Conservation (phyloP, 2,113 vertebrate species). For the Gorilla gorilla region DNA sequence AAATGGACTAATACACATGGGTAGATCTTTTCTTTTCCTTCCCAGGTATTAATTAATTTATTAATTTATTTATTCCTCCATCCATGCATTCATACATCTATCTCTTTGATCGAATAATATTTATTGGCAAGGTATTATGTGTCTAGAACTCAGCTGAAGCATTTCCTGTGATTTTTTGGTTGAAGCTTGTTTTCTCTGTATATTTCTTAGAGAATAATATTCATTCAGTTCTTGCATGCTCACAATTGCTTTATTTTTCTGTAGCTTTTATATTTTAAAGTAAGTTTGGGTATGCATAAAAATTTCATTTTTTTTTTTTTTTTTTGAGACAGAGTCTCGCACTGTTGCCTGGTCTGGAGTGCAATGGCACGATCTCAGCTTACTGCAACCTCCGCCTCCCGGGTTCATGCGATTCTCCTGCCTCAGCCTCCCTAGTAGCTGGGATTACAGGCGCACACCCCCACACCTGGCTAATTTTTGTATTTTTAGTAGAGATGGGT, state of each 20-base stretch:
- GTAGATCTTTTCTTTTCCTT: background rate
- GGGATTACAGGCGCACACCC: too few species aligned
- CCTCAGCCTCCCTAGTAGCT: too few species aligned
- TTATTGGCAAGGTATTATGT: background rate
- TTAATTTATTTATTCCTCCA: background rate
- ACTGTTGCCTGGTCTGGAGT: too few species aligned
- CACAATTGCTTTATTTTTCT: background rate
- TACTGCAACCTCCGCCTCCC: too few species aligned
- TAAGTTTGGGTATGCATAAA: background rate
- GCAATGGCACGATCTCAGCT: too few species aligned
- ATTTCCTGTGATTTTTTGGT: background rate
- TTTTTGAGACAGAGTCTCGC: too few species aligned
- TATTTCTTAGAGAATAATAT: background rate
- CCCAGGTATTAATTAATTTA: background rate
- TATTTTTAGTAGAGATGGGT: too few species aligned
- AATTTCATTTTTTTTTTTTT: background rate
- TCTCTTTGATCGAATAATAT: background rate
- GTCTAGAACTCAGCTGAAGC: background rate
- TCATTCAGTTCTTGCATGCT: background rate
- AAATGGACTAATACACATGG: background rate
- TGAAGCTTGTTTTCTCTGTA: background rate
- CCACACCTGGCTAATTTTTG: too few species aligned
- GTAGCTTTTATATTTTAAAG: background rate
- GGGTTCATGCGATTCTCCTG: too few species aligned
- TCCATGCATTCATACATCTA: background rate